Conservation (phyloP, 2,797 vertebrate species). For the Etheostoma nigrum region DNA sequence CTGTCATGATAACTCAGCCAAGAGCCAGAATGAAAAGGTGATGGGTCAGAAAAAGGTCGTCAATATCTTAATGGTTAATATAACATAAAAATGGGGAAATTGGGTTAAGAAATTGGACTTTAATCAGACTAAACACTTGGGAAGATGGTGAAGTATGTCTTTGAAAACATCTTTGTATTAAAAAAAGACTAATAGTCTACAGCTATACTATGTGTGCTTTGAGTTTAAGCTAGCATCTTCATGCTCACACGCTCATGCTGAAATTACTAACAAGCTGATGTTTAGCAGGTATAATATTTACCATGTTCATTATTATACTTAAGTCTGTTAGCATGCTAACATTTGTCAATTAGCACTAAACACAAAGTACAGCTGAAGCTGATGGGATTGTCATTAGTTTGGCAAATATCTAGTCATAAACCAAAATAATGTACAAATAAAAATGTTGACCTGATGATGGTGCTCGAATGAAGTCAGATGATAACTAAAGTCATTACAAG, state of each 20-base stretch:
- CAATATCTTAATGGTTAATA: conserved; percentile 34
- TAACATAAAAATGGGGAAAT: not conserved
- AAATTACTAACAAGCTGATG: not conserved
- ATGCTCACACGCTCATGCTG: not conserved
- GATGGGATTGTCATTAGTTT: not conserved
- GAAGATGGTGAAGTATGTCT: not conserved
- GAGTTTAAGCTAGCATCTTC: not conserved
- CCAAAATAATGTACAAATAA: not conserved
- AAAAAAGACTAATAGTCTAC: not conserved
- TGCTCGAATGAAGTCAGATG: not conserved
- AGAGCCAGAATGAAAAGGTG: conserved; percentile 67
- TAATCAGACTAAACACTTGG: not conserved
- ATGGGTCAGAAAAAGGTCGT: conserved; percentile 51
- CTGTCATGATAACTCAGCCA: conserved; percentile 73
- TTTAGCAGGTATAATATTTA: not conserved
- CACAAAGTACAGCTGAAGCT: not conserved
- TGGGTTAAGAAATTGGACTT: not conserved
- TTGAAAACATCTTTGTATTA: not conserved
- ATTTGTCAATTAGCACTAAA: not conserved
- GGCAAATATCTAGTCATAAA: not conserved
- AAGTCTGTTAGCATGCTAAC: not conserved
- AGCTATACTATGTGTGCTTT: not conserved
- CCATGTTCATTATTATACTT: not conserved
- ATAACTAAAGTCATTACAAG: not conserved
- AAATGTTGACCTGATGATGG: not conserved